Evolutionary conservation across 2,113 vertebrate genomes (phyloP), one percentile per base, ranked within the genome.

Genomic region (Malurus alboscapulatus): DNA sequence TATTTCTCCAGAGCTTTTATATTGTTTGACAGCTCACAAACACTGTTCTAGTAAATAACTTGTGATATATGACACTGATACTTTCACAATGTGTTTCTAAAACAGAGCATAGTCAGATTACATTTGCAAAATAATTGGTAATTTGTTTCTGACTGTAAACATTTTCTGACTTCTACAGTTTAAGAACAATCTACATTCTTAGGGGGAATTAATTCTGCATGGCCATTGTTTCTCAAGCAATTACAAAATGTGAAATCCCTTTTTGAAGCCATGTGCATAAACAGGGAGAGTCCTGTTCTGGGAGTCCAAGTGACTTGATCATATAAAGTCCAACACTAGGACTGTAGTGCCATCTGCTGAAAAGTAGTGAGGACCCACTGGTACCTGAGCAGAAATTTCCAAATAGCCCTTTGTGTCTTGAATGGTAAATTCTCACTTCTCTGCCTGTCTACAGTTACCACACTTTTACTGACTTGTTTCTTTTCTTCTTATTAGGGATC

Each of bases 271-370:
- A 9, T 1, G 0, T 79, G n/a, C 27, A 51, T 59, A 27, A 93
- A 69, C 6, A 68, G 17, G 10, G 57, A 40, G 30, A 22, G n/a
- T 48, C 19, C 9, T 69, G 3, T 77, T 57, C 65, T 78, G n/a
- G 42, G 61, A 91, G 27, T 55, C 44, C 71, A 63, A 42, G 53
- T 84, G 26, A 26, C 22, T 78, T 57, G 29, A 3, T 4, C 19
- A 44, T 48, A 13, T 10, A 4, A 68, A 90, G 82, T 58, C 63
- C 71, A 97, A 90, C 80, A 27, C 59, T 96, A 77, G 83, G 51
- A 93, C 92, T 96, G 94, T 86, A 97, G 96, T 96, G 92, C 97
- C 97, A 97, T 92, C 98, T 98, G 63, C 96, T 98, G 97, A 97
- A 95, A 88, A 94, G 68, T 81, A 78, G 34, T 36, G 79, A 21